Percentiles rank a stretch among this genome's conserved stretches.
phyloP scores from a whole-genome alignment of 2,113 vertebrate species.

The Psettodes erumei region DNA sequence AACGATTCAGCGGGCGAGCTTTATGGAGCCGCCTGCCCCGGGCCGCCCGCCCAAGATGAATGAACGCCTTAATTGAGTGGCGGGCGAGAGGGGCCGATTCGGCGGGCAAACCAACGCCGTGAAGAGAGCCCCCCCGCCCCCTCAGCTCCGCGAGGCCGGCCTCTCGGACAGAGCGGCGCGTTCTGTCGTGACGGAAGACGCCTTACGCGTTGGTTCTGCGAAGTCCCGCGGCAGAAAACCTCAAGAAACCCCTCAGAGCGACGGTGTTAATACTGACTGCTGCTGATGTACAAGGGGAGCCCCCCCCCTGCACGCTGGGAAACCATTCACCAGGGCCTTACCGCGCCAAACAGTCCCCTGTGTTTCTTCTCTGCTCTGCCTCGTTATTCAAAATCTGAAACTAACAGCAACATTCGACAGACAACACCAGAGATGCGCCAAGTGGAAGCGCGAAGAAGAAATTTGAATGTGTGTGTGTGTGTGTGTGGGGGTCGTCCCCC shows the following conservation, averaged over 20 bases:
- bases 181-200: no score
- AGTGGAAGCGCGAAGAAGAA: no score
- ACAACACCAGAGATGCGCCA: background rate
- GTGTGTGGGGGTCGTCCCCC: background rate
- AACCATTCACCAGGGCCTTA: slow-evolving; percentile 29
- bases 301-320: slow-evolving; percentile 37
- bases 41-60: slow-evolving; percentile 55
- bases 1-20: slow-evolving; percentile 29
- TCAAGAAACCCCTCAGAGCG: slow-evolving; percentile 18
- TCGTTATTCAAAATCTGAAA: slow-evolving; percentile 6
- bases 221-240: slow-evolving; percentile 20
- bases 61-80: slow-evolving; percentile 56
- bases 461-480: no score
- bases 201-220: slow-evolving; percentile 25
- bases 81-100: slow-evolving; percentile 32
- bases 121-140: slow-evolving; percentile 28
- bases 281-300: slow-evolving; percentile 30
- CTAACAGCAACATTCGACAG: slow-evolving; percentile 2
- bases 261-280: slow-evolving; percentile 44
- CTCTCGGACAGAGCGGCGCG: slow-evolving; percentile 40
- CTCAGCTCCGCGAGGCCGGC: slow-evolving; percentile 30
- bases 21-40: slow-evolving; percentile 43
- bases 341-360: no score
- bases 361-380: background rate
- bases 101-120: no score